Percentiles rank a stretch among this genome's conserved stretches.
These are phyloP conservation scores for Hirtodrosophila confusa DNA, from an alignment of 2,888 invertebrate species.

Conservation along the genomic window DNA sequence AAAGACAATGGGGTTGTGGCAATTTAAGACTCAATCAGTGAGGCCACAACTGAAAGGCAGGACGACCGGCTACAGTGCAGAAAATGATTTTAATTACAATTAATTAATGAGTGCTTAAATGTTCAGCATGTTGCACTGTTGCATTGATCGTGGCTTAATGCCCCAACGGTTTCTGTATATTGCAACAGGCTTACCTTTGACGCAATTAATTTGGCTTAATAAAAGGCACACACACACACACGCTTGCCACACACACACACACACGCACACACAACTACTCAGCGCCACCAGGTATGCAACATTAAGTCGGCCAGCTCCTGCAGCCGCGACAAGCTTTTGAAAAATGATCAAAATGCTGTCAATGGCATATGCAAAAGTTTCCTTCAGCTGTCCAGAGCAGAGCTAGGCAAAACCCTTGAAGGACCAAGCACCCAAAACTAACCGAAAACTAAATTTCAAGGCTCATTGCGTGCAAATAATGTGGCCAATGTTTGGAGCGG, in stretches of 20 bases:
- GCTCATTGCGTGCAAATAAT: slow-evolving; percentile 80
- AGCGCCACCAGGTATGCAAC: slow-evolving; percentile 4
- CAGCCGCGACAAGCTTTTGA: slow-evolving; percentile 26
- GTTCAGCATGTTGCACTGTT: slow-evolving; percentile 34
- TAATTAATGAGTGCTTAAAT: slow-evolving; percentile 74
- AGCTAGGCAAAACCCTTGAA: slow-evolving; percentile 42
- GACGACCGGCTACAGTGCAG: slow-evolving; percentile 24
- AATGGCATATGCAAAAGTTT: slow-evolving; percentile 66
- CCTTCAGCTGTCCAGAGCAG: slow-evolving; percentile 56
- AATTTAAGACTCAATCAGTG: slow-evolving; percentile 65
- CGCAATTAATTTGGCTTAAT: slow-evolving; percentile 65
- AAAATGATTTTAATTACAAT: slow-evolving; percentile 78
- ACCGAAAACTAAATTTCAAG: slow-evolving; percentile 79
- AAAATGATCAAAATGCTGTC: slow-evolving; percentile 56
- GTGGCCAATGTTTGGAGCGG: slow-evolving; percentile 61
- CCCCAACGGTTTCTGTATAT: slow-evolving; percentile 19
- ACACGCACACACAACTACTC: not conserved
- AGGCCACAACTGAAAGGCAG: slow-evolving; percentile 38
- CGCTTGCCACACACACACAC: not conserved
- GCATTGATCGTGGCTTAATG: slow-evolving; percentile 22
- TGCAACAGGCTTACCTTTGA: slow-evolving; percentile 52
- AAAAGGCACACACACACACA: slow-evolving; percentile 14
- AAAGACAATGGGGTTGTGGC: slow-evolving; percentile 48
- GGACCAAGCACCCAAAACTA: slow-evolving; percentile 67
- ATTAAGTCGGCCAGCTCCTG: slow-evolving; percentile 12